Base-by-base conservation (phyloP, 2,113 vertebrate species). In the Leuciscus idus region DNA sequence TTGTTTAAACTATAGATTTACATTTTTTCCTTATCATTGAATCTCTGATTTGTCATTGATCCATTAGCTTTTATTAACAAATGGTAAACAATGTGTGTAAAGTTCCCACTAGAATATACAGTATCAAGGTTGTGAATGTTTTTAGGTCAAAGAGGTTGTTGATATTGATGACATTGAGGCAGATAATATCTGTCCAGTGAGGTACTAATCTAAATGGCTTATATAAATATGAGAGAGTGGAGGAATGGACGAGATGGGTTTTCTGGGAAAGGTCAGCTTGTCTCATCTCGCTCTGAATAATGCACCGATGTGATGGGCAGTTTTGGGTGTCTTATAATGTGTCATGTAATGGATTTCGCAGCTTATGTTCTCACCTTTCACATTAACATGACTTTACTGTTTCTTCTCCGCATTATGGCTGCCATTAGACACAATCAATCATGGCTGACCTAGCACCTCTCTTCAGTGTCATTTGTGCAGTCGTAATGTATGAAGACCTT, bases 301-400 rank as follows among this genome's bases (percentile, higher is more conserved):
- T 30, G 12, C 48, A 30, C 4, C 4, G 3, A 28, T 7, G 19
- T 70, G 46, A 70, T 52, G 46, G 81, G 28, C 50, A 84, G 48
- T 39, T 73, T 57, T 28, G 68, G 30, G 66, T 84, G 50, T 70
- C 50, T 83, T 57, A 26, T 72, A 73, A 83, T 72, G 46, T 68
- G 80, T 70, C 46, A 83, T 55, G 66, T 43, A 83, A 83, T 83
- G 48, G 48, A 73, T 83, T 83, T 55, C 33, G 0, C 50, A 83
- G 66, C 81, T 73, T 83, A 73, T 73, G 50, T 73, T 84, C 68
- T 74, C 50, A 84, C 50, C 82, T 84, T 84, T 84, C 68, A 74
- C 82, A 84, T 84, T 73, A 84, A 84, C 82, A 84, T 59, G 82
- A 73, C 82, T 84, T 83, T 73, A 84, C 68, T 0, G 50, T 57